Evolutionary conservation across 2,888 invertebrate species (phyloP).

Genomic region (Microchrysa polita): DNA sequence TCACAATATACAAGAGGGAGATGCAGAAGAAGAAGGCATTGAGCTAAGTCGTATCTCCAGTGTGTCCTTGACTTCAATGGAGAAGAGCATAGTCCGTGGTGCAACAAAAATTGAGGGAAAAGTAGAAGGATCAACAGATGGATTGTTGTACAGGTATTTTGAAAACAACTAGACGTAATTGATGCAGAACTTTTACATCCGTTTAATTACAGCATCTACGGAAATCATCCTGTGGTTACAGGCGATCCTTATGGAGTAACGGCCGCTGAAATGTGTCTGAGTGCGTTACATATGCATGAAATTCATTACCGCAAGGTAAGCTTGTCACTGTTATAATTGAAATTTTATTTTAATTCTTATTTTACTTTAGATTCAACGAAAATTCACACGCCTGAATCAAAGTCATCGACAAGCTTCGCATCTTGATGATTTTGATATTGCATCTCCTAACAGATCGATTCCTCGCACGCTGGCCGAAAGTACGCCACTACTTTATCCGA

Average conservation of each 20-base stretch:
- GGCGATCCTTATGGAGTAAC: constrained; percentile 64
- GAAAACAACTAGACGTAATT: no score
- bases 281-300: constrained; percentile 86
- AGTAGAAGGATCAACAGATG: constrained; percentile 60
- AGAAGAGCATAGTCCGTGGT: constrained; percentile 53
- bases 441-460: not conserved
- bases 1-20: constrained; percentile 54
- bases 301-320: constrained; percentile 76
- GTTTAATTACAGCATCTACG: constrained; percentile 63
- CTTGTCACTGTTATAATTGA: no score
- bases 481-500: constrained; percentile 61
- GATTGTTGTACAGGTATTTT: constrained; percentile 60
- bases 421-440: constrained; percentile 35
- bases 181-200: no score
- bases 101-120: constrained; percentile 61
- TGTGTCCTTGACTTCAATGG: constrained; percentile 9
- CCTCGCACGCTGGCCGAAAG: constrained; percentile 56
- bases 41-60: not conserved
- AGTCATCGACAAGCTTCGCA: constrained; percentile 47
- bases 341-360: not conserved
- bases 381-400: constrained; percentile 46
- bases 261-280: constrained; percentile 81
- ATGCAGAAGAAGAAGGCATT: constrained; percentile 51
- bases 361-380: constrained; percentile 45
- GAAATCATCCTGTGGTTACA: constrained; percentile 59